Conservation (phyloP, 2,113 vertebrate species). For the Candoia aspera region DNA sequence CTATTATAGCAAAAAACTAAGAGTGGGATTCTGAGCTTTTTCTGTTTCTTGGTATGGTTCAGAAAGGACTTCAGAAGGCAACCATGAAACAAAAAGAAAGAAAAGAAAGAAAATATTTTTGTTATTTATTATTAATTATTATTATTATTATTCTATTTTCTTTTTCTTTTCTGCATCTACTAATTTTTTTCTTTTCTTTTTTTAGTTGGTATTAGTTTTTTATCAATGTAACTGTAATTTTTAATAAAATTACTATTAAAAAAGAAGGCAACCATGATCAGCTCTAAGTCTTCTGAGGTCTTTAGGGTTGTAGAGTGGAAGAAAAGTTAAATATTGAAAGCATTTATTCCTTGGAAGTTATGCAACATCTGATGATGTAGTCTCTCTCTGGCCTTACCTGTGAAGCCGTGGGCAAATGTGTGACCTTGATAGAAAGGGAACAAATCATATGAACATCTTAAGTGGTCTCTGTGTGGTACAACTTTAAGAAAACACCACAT, state of each 20-base stretch:
- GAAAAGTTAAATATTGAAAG: slow-evolving; percentile 64
- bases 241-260: no score
- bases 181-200: no score
- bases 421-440: slow-evolving; percentile 69
- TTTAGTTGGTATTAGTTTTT: no score
- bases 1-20: slow-evolving; percentile 55
- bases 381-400: slow-evolving; percentile 55
- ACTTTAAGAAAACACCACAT: background rate
- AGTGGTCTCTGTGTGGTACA: slow-evolving; percentile 37
- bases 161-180: no score
- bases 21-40: slow-evolving; percentile 40
- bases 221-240: no score
- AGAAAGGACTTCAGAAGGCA: slow-evolving; percentile 1
- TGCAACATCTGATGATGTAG: slow-evolving; percentile 57
- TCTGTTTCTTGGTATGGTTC: slow-evolving; percentile 55
- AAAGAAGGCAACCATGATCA: no score
- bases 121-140: no score
- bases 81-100: no score
- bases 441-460: slow-evolving; percentile 61
- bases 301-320: slow-evolving; percentile 42
- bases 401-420: slow-evolving; percentile 63
- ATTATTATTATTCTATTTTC: no score
- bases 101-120: no score
- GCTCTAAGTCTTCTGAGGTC: slow-evolving; percentile 50
- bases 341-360: slow-evolving; percentile 55